These are phyloP conservation scores for Apistogramma diplotaenia DNA, from an alignment of 2,113 vertebrate species.

Conservation along the genomic window DNA sequence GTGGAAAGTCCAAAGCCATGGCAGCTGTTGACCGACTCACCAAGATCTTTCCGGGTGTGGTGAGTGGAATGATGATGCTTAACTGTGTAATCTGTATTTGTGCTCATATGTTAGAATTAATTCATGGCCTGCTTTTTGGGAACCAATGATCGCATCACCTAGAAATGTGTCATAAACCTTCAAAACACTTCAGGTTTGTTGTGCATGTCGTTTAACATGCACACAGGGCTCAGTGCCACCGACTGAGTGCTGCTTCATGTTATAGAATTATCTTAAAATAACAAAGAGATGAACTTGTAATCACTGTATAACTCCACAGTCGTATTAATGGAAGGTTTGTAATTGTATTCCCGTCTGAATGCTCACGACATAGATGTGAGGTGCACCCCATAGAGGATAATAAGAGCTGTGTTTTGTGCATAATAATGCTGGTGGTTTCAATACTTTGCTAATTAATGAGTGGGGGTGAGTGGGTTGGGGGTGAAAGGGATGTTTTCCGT, in stretches of 20 bases:
- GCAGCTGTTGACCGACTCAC: constrained; percentile 89
- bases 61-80: constrained; percentile 47
- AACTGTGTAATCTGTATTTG: neutral
- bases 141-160: neutral
- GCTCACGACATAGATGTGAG: constrained; percentile 11
- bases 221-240: neutral
- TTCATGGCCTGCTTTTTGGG: neutral
- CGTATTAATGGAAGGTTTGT: neutral
- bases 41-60: constrained; percentile 98
- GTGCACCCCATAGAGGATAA: constrained; percentile 32
- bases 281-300: neutral
- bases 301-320: neutral
- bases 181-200: neutral
- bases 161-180: neutral
- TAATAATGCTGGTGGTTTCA: constrained; percentile 28
- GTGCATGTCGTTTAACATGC: neutral
- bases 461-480: neutral
- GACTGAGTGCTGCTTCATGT: neutral
- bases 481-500: neutral
- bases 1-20: constrained; percentile 89
- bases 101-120: neutral
- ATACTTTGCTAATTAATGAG: constrained; percentile 31
- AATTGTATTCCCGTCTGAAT: constrained; percentile 13
- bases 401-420: constrained; percentile 6
- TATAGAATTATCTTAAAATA: neutral